These are phyloP conservation scores for Bostrychus sinensis DNA, from an alignment of 2,113 vertebrate species.

Conservation along the genomic window DNA sequence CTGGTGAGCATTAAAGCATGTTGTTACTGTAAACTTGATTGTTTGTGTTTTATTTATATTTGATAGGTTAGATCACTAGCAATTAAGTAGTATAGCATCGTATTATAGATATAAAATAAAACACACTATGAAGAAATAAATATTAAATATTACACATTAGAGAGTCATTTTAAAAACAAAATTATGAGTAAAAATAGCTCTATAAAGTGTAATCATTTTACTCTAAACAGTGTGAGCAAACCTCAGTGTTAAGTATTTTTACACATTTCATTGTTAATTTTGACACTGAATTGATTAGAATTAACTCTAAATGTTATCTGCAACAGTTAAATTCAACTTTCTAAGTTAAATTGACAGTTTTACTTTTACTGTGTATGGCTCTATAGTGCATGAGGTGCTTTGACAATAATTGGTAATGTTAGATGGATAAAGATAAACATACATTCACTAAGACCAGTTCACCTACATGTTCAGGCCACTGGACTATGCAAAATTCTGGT, in stretches of 20 bases:
- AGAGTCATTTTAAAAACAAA: not conserved
- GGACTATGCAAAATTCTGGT: no score
- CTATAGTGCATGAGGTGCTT: no score
- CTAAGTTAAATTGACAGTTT: no score
- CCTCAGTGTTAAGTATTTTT: conserved; percentile 17
- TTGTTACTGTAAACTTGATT: conserved; percentile 5
- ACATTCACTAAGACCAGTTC: no score
- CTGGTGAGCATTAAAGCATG: conserved; percentile 3
- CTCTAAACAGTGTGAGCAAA: conserved; percentile 10
- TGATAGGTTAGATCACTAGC: conserved; percentile 2
- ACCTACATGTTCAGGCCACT: no score
- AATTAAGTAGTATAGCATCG: not conserved
- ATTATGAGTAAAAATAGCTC: conserved; percentile 11
- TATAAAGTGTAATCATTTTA: conserved; percentile 13
- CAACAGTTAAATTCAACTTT: no score
- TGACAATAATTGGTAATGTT: no score
- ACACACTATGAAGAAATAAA: not conserved
- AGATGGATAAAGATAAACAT: no score
- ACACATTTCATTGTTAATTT: conserved; percentile 30
- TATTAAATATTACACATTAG: conserved; percentile 2
- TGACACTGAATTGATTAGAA: conserved; percentile 18
- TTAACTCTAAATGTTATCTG: conserved; percentile 17
- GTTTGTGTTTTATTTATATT: conserved; percentile 16
- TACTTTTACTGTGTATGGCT: no score
- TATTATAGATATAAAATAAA: not conserved